Base-by-base conservation (phyloP, 2,113 vertebrate species). In the Gambusia affinis region DNA sequence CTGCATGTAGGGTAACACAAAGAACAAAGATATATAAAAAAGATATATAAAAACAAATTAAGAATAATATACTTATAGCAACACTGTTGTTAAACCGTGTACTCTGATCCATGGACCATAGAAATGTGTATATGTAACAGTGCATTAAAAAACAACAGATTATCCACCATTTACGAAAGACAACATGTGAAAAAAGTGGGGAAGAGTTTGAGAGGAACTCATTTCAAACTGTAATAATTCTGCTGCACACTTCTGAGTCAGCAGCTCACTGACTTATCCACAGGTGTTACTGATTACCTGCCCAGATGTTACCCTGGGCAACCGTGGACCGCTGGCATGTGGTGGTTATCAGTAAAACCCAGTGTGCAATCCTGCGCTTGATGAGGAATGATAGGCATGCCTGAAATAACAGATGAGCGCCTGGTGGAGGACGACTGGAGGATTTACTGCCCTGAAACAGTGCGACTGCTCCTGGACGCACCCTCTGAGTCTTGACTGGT, bases 311-410 rank as follows among this genome's bases (percentile, higher is more conserved):
- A 24, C 35, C 44, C 51, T 44, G 5, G 28, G 65, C 71, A 69
- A 74, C 60, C n/a, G 39, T n/a, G 47, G 29, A 15, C 1, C 54
- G 30, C 47, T 73, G 31, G 64, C 19, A 64, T 67, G 42, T 70
- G 47, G 29, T 19, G 63, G 42, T 54, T 60, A 29, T 61, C 22
- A 63, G 12, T 14, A 73, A 37, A 60, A 65, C 33, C 12, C 60
- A 1, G 29, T 31, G 11, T 33, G 29, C 66, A 31, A 39, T 33
- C 27, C 10, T 11, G 63, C 28, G 33, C 64, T 77, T 60, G 61
- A 42, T 6, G 63, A 81, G 65, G 82, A 88, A 88, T 86, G 75
- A 75, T 3, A 70, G 51, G 82, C 60, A 88, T 73, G 78, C 47
- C n/a, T 64, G 30, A 60, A 76, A 79, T 83, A 72, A 81, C 33